Evolutionary conservation across 2,888 invertebrate genomes (phyloP).

Genomic region (Philereme vetulata): DNA sequence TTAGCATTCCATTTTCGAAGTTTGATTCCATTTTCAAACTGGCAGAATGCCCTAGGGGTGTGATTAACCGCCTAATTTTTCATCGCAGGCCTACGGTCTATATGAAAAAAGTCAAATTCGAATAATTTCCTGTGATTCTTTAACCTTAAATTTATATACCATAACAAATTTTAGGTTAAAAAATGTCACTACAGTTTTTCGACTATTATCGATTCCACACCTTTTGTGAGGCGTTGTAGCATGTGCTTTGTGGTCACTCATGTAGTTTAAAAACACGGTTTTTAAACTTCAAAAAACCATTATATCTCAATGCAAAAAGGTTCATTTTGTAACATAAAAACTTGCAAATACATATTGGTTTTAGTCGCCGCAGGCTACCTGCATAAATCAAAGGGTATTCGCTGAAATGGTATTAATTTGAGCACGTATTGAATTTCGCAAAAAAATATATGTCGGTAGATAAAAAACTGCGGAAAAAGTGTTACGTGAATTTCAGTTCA

Average conservation of each 20-base stretch:
- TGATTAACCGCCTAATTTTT: slow-evolving; percentile 67
- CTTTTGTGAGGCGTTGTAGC: slow-evolving; percentile 27
- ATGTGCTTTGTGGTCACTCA: slow-evolving; percentile 14
- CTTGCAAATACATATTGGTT: slow-evolving; percentile 15
- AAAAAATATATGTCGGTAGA: slow-evolving; percentile 8
- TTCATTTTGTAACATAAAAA: slow-evolving; percentile 5
- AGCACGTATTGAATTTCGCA: slow-evolving; percentile 24
- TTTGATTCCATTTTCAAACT: slow-evolving; percentile 46
- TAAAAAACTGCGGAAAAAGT: slow-evolving; percentile 4
- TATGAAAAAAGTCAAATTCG: slow-evolving; percentile 4
- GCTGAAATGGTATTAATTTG: slow-evolving; percentile 27
- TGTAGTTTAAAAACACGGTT: background rate
- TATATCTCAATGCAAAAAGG: slow-evolving; percentile 10
- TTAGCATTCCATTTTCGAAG: slow-evolving; percentile 59
- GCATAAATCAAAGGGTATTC: slow-evolving; percentile 34
- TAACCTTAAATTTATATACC: background rate
- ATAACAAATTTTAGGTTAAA: too few species aligned
- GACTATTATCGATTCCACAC: slow-evolving; percentile 7
- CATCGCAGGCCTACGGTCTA: slow-evolving; percentile 36
- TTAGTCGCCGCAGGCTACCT: slow-evolving; percentile 27
- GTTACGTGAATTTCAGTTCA: slow-evolving; percentile 6
- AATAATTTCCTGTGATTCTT: background rate
- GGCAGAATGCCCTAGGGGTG: slow-evolving; percentile 46
- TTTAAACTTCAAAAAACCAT: background rate
- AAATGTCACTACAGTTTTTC: background rate